These are phyloP conservation scores for Leuciscus idus DNA, from an alignment of 2,113 vertebrate genomes.

Conservation along the genomic window DNA sequence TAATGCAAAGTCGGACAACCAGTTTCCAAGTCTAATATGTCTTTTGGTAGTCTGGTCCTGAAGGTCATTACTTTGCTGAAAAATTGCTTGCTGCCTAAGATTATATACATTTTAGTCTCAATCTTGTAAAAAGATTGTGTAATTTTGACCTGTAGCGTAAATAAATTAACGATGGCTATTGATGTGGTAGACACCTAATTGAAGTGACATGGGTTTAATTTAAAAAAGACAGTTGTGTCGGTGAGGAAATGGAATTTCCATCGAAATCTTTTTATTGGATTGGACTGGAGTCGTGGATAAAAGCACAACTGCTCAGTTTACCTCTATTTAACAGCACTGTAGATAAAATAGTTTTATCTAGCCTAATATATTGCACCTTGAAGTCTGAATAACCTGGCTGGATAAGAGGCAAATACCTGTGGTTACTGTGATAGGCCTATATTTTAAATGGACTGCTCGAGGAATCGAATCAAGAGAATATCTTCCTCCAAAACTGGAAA, in stretches of 20 bases:
- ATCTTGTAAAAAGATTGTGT: not conserved
- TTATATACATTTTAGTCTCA: not conserved
- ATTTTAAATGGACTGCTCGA: not conserved
- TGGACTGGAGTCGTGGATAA: not conserved
- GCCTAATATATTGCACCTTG: conserved; percentile 5
- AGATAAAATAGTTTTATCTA: conserved; percentile 12
- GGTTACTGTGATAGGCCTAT: not conserved
- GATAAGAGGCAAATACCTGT: not conserved
- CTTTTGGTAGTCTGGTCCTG: not conserved
- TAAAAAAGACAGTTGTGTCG: not conserved
- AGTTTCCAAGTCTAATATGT: not conserved
- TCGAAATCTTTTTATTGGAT: not conserved
- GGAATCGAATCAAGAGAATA: conserved; percentile 3
- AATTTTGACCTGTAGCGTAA: not conserved
- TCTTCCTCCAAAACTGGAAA: not conserved
- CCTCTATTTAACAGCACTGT: not conserved
- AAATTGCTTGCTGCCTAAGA: not conserved
- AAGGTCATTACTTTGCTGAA: not conserved
- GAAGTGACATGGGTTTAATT: not conserved
- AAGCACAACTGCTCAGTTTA: not conserved
- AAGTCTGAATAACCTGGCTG: not conserved
- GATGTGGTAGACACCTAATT: not conserved
- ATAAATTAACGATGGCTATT: not conserved
- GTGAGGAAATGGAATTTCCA: not conserved
- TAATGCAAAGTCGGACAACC: not conserved